Percentiles rank a stretch among this genome's conserved stretches.
These are phyloP conservation scores for Benthosema pterotum DNA, from an alignment of 2,797 vertebrate species.

Conservation along the genomic window DNA sequence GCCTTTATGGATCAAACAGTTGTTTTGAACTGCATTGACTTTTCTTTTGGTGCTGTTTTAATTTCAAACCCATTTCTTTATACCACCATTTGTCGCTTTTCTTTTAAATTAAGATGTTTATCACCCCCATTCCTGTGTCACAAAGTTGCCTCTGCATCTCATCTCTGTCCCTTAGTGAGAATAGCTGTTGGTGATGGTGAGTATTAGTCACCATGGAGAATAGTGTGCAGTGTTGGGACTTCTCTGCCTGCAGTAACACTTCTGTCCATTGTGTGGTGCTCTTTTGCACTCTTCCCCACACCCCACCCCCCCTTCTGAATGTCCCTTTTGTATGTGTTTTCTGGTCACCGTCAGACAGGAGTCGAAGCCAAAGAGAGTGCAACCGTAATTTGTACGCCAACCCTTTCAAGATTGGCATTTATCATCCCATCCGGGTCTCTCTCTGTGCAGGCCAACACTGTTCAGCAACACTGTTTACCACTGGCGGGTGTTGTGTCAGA, in stretches of 20 bases:
- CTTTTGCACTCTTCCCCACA: constrained; percentile 30
- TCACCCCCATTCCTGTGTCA: constrained; percentile 72
- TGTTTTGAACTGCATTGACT: neutral
- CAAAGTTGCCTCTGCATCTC: constrained; percentile 80
- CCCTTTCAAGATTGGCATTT: constrained; percentile 42
- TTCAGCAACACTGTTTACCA: constrained; percentile 37
- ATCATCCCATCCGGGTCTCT: neutral
- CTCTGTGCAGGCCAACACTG: constrained; percentile 15
- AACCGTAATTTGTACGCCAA: constrained; percentile 20
- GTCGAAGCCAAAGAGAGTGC: neutral
- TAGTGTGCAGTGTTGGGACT: constrained; percentile 54
- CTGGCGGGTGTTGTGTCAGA: constrained; percentile 28
- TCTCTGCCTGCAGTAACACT: constrained; percentile 69
- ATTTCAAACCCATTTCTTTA: constrained; percentile 46
- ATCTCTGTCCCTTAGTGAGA: constrained; percentile 80
- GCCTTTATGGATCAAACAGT: constrained; percentile 23
- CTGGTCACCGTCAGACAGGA: constrained; percentile 6
- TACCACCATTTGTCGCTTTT: constrained; percentile 61
- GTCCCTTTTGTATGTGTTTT: neutral
- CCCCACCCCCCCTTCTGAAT: constrained; percentile 21
- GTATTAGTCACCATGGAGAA: constrained; percentile 68
- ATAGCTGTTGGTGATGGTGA: constrained; percentile 78
- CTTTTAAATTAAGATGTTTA: constrained; percentile 73
- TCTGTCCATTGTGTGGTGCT: constrained; percentile 70
- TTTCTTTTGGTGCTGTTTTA: constrained; percentile 41